phyloP scores from a whole-genome alignment of 2,113 vertebrate species.

The Pristiophorus japonicus region DNA sequence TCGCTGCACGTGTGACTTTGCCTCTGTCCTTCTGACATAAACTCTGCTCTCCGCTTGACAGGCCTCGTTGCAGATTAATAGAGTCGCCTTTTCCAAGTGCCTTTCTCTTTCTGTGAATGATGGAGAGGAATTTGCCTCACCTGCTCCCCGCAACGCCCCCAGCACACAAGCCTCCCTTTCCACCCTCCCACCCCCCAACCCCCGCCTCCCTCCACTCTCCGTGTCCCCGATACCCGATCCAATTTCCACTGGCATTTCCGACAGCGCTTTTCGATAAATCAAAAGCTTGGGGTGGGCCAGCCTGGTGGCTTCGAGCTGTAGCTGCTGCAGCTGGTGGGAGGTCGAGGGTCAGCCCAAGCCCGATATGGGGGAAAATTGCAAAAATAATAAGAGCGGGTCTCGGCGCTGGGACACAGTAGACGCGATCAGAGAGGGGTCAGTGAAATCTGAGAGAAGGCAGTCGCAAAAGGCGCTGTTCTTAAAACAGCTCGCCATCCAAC shows the following conservation, averaged over 20 bases:
- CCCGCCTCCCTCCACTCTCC: neutral
- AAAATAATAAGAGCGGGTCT: conserved; percentile 36
- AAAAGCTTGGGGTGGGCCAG: conserved; percentile 2
- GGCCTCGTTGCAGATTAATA: conserved; percentile 25
- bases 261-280: neutral
- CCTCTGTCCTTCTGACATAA: conserved; percentile 42
- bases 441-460: conserved; percentile 22
- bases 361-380: conserved; percentile 36
- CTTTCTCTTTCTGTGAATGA: no score
- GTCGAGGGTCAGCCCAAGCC: conserved; percentile 39
- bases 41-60: conserved; percentile 47
- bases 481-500: neutral
- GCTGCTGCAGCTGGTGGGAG: conserved; percentile 34
- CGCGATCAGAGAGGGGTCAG: neutral
- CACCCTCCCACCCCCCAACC: no score
- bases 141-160: no score
- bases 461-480: neutral
- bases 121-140: neutral
- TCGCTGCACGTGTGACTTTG: neutral
- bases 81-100: neutral
- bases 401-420: conserved; percentile 35
- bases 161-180: no score
- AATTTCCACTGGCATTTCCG: conserved; percentile 33
- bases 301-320: conserved; percentile 40
- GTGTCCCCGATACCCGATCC: no score